Percentiles rank a stretch among this genome's conserved stretches.
phyloP scores from a whole-genome alignment of 30 jellyfish, hydroid and myxozoan species.

The Hydractinia symbiolongicarpus region DNA sequence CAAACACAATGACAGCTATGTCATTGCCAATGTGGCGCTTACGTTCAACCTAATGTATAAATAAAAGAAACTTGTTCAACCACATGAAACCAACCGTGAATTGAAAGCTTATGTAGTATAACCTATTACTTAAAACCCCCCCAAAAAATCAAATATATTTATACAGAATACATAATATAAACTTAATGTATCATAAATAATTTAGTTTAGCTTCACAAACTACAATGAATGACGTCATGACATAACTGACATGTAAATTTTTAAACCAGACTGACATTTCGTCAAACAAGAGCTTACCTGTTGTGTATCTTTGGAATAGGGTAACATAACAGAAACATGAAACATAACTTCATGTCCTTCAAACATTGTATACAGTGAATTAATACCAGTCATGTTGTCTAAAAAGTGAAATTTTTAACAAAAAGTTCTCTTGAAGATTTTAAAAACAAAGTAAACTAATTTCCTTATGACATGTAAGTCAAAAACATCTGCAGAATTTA shows the following conservation, averaged over 20 bases:
- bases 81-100: no score
- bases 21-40: constrained; percentile 98
- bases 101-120: no score
- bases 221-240: no score
- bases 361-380: constrained; percentile 74
- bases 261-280: no score
- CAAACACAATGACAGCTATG: constrained; percentile 76
- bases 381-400: constrained; percentile 89
- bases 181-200: no score
- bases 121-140: no score
- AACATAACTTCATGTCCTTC: constrained; percentile 98
- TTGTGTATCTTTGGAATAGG: constrained; percentile 84
- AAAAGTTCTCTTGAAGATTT: neutral
- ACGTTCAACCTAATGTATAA: constrained; percentile 69
- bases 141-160: no score
- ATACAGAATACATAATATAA: no score
- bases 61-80: no score
- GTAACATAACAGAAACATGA: constrained; percentile 88
- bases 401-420: neutral
- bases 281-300: constrained; percentile 46
- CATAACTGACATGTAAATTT: no score
- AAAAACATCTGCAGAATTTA: no score
- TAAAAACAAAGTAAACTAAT: neutral
- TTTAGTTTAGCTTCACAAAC: no score
- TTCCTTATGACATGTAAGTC: neutral